Conservation (phyloP, 2,113 vertebrate species). For the Saimiri boliviensis region DNA sequence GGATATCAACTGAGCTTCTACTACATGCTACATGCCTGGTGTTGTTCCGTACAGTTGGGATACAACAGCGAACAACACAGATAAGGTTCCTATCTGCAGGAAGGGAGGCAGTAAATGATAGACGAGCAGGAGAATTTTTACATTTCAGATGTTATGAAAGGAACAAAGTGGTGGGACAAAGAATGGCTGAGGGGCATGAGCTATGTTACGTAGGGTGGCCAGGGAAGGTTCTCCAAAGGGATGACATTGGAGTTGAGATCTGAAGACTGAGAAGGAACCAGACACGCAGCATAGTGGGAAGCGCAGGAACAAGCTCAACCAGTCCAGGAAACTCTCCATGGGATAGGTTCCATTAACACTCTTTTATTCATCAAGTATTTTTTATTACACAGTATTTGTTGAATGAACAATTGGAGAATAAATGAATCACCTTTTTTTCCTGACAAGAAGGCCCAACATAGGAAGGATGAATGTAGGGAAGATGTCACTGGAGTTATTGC, state of each 20-base stretch:
- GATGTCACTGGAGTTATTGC: not conserved
- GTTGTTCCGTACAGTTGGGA: not conserved
- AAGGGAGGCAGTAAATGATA: not conserved
- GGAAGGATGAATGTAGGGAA: not conserved
- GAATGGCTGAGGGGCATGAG: not conserved
- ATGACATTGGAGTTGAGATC: not conserved
- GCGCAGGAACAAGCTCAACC: not conserved
- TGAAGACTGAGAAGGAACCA: not conserved
- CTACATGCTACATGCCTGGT: not conserved
- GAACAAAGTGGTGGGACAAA: not conserved
- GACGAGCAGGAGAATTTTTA: not conserved
- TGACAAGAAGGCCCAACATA: not conserved
- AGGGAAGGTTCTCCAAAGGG: not conserved
- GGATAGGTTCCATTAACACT: not conserved
- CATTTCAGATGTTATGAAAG: not conserved
- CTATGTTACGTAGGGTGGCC: not conserved
- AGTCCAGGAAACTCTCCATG: not conserved
- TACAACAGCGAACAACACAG: not conserved
- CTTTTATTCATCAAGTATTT: not conserved
- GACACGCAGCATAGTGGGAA: accelerated
- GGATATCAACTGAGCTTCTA: not conserved
- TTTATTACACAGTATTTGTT: not conserved
- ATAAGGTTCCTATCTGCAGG: not conserved
- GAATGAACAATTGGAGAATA: not conserved
- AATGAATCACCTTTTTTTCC: not conserved